These are phyloP conservation scores for Carposina sasakii DNA, from an alignment of 1,140 invertebrate genomes.

Conservation along the genomic window DNA sequence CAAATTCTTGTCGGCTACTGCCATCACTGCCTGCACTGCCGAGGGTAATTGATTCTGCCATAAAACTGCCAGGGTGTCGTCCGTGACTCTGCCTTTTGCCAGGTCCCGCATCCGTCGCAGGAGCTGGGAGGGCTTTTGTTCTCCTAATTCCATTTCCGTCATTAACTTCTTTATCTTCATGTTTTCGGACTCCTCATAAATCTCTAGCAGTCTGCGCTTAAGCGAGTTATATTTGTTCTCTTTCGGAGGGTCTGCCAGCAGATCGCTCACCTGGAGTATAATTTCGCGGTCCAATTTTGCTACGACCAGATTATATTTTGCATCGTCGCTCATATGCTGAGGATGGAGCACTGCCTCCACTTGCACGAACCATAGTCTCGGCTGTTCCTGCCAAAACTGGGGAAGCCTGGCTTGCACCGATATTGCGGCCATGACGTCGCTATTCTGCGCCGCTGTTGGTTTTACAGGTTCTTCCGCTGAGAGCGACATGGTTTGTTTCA, in stretches of 20 bases:
- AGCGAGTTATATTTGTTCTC: background rate
- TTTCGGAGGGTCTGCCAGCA: background rate
- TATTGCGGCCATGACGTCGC: too few species aligned
- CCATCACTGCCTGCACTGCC: background rate
- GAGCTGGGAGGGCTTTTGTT: conserved; percentile 1
- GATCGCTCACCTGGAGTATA: background rate
- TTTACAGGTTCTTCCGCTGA: too few species aligned
- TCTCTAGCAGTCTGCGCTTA: background rate
- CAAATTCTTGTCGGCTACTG: background rate
- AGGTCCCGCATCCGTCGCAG: background rate
- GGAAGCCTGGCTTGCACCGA: too few species aligned
- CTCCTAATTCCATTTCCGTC: conserved; percentile 4
- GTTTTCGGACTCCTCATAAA: background rate
- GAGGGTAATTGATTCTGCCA: background rate
- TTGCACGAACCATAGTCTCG: background rate
- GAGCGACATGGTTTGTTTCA: too few species aligned
- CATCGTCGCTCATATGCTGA: too few species aligned
- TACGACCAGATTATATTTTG: too few species aligned
- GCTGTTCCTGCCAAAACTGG: conserved; percentile 2
- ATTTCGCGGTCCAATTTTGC: background rate
- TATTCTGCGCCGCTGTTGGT: too few species aligned
- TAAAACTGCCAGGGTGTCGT: background rate
- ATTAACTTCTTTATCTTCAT: background rate
- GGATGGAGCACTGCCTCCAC: too few species aligned
- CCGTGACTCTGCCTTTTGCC: background rate